These are phyloP conservation scores for Polydrusus tereticollis DNA, from an alignment of 2,888 invertebrate species.

Conservation along the genomic window DNA sequence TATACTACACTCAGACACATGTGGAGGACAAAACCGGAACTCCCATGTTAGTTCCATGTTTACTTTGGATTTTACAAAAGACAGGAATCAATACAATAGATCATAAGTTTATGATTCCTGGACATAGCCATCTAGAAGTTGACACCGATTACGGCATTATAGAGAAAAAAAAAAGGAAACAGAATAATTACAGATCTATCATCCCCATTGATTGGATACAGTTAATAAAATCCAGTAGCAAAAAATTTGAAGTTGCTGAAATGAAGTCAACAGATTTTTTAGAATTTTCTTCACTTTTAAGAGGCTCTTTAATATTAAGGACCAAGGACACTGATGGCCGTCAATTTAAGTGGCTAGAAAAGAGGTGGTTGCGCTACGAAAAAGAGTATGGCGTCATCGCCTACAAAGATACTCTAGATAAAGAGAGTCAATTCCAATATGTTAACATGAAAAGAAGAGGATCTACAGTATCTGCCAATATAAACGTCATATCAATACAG, in stretches of 20 bases:
- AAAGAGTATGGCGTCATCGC: neutral
- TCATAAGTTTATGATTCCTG: conserved; percentile 45
- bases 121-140: conserved; percentile 45
- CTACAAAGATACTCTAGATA: conserved; percentile 16
- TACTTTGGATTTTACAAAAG: conserved; percentile 24
- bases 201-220: conserved; percentile 42
- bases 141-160: conserved; percentile 41
- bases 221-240: conserved; percentile 26
- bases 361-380: conserved; percentile 8
- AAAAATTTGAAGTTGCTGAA: neutral
- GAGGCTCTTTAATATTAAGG: neutral
- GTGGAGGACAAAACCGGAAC: conserved; percentile 41
- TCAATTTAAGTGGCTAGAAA: conserved; percentile 7
- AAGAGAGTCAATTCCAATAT: too few relatives aligned
- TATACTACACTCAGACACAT: conserved; percentile 40
- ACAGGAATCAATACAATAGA: conserved; percentile 21
- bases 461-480: too few relatives aligned
- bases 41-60: conserved; percentile 41
- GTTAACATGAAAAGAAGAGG: too few relatives aligned
- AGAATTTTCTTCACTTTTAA: conserved; percentile 2
- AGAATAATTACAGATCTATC: conserved; percentile 7
- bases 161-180: conserved; percentile 41
- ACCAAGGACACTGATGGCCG: neutral
- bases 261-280: neutral
- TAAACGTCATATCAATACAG: too few relatives aligned